phyloP scores from a whole-genome alignment of 2,113 vertebrate genomes.

The Macrotis lagotis region DNA sequence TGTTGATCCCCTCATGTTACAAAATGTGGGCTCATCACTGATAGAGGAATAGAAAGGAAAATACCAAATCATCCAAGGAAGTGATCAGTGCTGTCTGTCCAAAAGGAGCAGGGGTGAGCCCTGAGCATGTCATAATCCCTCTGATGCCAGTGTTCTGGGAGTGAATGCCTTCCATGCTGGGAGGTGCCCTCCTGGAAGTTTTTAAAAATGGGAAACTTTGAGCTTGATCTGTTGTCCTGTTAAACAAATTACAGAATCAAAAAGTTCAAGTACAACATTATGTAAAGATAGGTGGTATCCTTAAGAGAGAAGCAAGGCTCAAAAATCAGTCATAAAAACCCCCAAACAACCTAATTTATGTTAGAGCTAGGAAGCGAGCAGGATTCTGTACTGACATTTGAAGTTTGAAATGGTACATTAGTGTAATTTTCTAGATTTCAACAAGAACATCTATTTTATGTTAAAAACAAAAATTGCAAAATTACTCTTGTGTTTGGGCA shows the following conservation, averaged over 20 bases:
- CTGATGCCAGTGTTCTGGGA: too few relatives aligned
- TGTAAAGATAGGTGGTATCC: not conserved
- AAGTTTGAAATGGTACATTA: not conserved
- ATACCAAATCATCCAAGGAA: not conserved
- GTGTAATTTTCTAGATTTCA: not conserved
- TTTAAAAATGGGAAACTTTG: too few relatives aligned
- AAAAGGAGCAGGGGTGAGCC: not conserved
- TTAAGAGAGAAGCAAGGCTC: not conserved
- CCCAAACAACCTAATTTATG: not conserved
- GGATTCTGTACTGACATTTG: not conserved
- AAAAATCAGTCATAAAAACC: not conserved
- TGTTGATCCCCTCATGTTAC: too few relatives aligned
- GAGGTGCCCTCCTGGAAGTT: too few relatives aligned
- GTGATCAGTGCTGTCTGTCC: not conserved
- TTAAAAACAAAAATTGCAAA: constrained; percentile 38
- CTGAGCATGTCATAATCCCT: not conserved
- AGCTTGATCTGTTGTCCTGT: not conserved
- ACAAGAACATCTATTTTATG: constrained; percentile 52
- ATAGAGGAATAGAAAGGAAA: not conserved
- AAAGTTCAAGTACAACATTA: not conserved
- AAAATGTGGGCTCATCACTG: not conserved
- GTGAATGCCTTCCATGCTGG: too few relatives aligned
- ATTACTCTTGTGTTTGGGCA: not conserved
- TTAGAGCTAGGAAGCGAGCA: not conserved
- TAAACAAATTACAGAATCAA: not conserved